A percentile compares a stretch with the other conserved stretches of the same genome.
These are phyloP conservation scores for Icerya purchasi DNA, from an alignment of 2,888 invertebrate species.

Conservation along the genomic window DNA sequence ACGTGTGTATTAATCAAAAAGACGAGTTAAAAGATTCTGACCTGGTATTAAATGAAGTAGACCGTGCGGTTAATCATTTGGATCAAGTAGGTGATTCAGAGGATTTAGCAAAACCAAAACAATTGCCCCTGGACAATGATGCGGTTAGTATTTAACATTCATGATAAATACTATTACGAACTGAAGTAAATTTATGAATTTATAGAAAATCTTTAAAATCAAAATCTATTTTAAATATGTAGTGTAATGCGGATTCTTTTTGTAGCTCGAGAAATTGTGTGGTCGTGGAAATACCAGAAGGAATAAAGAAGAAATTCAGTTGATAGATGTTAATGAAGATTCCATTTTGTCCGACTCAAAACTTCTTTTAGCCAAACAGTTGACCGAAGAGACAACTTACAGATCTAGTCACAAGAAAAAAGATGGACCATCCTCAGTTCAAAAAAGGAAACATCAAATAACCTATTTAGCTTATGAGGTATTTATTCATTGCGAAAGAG, in stretches of 20 bases:
- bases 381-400: conserved; percentile 41
- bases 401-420: not conserved
- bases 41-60: no score
- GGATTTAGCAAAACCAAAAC: not conserved
- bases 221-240: no score
- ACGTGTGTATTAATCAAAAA: conserved; percentile 55
- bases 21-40: conserved; percentile 57
- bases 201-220: no score
- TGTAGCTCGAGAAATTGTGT: conserved; percentile 40
- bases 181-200: not conserved
- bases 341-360: conserved; percentile 62
- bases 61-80: not conserved
- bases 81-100: not conserved
- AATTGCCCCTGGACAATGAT: conserved; percentile 4
- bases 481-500: no score
- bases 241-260: not conserved
- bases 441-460: conserved; percentile 80
- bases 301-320: conserved; percentile 1
- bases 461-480: conserved; percentile 76
- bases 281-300: conserved; percentile 38
- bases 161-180: not conserved
- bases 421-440: conserved; percentile 33
- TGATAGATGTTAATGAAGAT: conserved; percentile 26
- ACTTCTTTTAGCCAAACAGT: conserved; percentile 57
- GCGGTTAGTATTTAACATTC: conserved; percentile 1